Base-by-base conservation (phyloP, 2,113 vertebrate genomes). In the Eubucco bourcierii region DNA sequence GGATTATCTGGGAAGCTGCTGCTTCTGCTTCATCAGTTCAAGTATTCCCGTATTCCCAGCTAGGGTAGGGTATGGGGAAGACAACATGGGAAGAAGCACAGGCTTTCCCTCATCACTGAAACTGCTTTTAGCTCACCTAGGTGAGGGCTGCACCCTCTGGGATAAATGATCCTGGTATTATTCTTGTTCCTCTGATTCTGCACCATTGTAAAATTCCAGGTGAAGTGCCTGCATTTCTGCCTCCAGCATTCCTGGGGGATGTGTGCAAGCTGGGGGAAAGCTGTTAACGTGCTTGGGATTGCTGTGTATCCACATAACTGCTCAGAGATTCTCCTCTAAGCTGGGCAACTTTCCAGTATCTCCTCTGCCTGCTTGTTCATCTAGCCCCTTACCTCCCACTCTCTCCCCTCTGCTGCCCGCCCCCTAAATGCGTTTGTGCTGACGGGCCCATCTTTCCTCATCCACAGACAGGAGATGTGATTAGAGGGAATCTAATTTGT, bases 401-500 rank as follows among this genome's bases (percentile, higher is more conserved):
- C 83, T 77, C n/a, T 90, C 76, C 72, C 87, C 60, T 95, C 71
- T 3, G 1, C 89, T 68, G 52, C 95, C 93, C 65, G 5, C 74
- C 92, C 84, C 95, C 80, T 91, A 90, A 95, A 89, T 90, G 93
- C 64, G 4, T 96, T 98, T 97, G 81, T 94, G 93, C 93, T 97
- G 96, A 96, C 79, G 93, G 83, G 91, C 85, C 91, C 96, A 95
- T 97, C 95, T 97, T 97, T 98, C 94, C 95, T 97, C 86, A 96
- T 96, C 95, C 90, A 86, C 84, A 96, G 95, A 96, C 94, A 96
- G 94, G 95, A 97, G 95, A 97, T 98, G 95, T 97, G 97, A 98
- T 98, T 98, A 98, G 96, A 98, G 88, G 60, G 95, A 97, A 98
- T 97, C 97, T 98, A 97, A 98, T 98, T 98, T 98, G 97, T 98